Conservation (phyloP, 2,113 vertebrate species). For the Pteruthius melanotis region DNA sequence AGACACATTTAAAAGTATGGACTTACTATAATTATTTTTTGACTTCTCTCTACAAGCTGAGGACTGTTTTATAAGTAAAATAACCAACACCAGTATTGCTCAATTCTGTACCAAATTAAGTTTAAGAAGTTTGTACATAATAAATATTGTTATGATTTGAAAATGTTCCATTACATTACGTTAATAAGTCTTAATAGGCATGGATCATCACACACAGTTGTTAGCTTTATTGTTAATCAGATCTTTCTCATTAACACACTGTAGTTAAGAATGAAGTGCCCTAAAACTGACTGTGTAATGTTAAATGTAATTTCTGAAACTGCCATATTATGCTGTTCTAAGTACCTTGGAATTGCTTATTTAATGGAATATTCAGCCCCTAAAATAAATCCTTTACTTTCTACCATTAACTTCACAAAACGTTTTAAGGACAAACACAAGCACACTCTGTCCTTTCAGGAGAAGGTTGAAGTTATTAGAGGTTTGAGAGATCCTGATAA, state of each 20-base stretch:
- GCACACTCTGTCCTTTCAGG: not conserved
- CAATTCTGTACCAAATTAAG: not conserved
- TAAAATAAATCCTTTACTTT: constrained; percentile 1
- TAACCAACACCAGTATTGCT: not conserved
- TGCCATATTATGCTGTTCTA: not conserved
- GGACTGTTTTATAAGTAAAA: not conserved
- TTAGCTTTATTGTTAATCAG: constrained; percentile 51
- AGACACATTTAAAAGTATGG: not conserved
- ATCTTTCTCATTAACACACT: constrained; percentile 25
- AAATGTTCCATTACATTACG: not conserved
- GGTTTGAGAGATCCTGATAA: not conserved
- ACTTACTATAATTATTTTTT: not conserved
- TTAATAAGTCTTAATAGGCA: not conserved
- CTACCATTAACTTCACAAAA: not conserved
- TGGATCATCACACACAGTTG: not conserved
- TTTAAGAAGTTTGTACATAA: not conserved
- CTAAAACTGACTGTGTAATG: not conserved
- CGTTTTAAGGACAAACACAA: not conserved
- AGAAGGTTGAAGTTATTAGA: constrained; percentile 22
- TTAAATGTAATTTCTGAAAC: constrained; percentile 26
- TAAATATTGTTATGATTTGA: constrained; percentile 18
- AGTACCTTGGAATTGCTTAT: not conserved
- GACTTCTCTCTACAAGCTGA: not conserved
- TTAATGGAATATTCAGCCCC: not conserved
- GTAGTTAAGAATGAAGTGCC: constrained; percentile 22